phyloP scores from a whole-genome alignment of 2,888 invertebrate genomes.

The Phlogophora meticulosa region DNA sequence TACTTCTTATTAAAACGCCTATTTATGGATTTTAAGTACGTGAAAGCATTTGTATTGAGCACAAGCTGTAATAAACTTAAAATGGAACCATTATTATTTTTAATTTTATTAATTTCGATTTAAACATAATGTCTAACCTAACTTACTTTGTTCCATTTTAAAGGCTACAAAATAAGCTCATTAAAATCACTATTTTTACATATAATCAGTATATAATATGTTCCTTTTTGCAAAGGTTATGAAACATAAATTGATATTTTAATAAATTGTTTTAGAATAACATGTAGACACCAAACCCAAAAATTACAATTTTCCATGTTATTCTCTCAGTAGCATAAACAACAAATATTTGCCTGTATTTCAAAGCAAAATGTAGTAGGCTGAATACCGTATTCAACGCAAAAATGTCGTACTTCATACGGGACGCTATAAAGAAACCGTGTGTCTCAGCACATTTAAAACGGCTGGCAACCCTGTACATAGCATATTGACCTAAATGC shows the following conservation, averaged over 20 bases:
- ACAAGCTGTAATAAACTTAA: neutral
- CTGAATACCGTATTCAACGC: conserved; percentile 15
- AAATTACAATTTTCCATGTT: neutral
- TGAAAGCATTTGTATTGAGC: neutral
- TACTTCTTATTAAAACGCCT: conserved; percentile 1
- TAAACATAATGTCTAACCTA: too few relatives aligned
- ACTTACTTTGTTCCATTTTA: neutral
- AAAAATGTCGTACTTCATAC: conserved; percentile 52
- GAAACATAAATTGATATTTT: too few relatives aligned
- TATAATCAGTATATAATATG: too few relatives aligned
- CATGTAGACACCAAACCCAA: too few relatives aligned
- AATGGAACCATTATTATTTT: neutral
- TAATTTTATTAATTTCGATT: too few relatives aligned
- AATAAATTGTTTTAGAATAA: too few relatives aligned
- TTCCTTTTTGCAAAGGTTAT: too few relatives aligned
- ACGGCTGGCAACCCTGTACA: conserved; percentile 56
- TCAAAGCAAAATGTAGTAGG: conserved; percentile 6
- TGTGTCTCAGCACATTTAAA: conserved; percentile 57
- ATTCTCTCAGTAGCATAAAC: neutral
- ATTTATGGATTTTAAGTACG: neutral
- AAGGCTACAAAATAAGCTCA: too few relatives aligned
- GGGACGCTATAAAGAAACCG: conserved; percentile 46
- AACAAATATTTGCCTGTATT: neutral
- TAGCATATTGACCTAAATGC: conserved; percentile 71
- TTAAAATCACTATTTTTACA: too few relatives aligned